phyloP scores from a whole-genome alignment of 2,113 vertebrate genomes.

The Hymenochirus boettgeri region DNA sequence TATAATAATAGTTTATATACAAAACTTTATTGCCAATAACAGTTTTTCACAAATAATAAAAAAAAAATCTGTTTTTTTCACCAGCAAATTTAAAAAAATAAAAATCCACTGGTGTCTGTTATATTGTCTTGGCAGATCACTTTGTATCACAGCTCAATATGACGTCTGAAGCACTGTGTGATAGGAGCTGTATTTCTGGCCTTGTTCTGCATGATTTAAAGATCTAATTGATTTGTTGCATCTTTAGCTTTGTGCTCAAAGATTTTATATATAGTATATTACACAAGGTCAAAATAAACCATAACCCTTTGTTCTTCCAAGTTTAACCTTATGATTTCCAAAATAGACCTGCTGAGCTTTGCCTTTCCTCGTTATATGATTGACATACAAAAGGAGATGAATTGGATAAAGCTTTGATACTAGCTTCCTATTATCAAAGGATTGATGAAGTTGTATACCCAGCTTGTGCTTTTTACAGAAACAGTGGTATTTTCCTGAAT shows the following conservation, averaged over 20 bases:
- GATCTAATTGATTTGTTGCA: slow-evolving; percentile 39
- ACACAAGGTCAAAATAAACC: slow-evolving; percentile 35
- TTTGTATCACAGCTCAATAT: slow-evolving; percentile 30
- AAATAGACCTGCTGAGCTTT: background rate
- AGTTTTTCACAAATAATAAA: too few relatives aligned
- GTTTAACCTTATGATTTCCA: slow-evolving; percentile 23
- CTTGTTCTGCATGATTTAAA: slow-evolving; percentile 43
- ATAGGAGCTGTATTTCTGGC: slow-evolving; percentile 32
- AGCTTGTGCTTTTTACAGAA: slow-evolving; percentile 4
- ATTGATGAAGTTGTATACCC: background rate
- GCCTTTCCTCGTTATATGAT: background rate
- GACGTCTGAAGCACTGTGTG: slow-evolving; percentile 26
- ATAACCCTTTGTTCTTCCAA: slow-evolving; percentile 18
- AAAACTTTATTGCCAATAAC: too few relatives aligned
- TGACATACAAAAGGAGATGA: background rate
- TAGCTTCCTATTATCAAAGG: slow-evolving; percentile 8
- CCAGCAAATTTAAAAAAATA: too few relatives aligned
- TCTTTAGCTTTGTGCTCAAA: slow-evolving; percentile 33
- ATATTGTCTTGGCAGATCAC: slow-evolving; percentile 4
- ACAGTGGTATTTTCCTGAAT: slow-evolving; percentile 1
- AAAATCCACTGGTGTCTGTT: slow-evolving; percentile 2
- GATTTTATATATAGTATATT: slow-evolving; percentile 35
- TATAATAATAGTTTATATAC: too few relatives aligned
- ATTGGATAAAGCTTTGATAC: slow-evolving; percentile 5
- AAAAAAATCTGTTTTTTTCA: too few relatives aligned